phyloP scores from a whole-genome alignment of 1,140 invertebrate species.

The Aporrectodea caliginosa region DNA sequence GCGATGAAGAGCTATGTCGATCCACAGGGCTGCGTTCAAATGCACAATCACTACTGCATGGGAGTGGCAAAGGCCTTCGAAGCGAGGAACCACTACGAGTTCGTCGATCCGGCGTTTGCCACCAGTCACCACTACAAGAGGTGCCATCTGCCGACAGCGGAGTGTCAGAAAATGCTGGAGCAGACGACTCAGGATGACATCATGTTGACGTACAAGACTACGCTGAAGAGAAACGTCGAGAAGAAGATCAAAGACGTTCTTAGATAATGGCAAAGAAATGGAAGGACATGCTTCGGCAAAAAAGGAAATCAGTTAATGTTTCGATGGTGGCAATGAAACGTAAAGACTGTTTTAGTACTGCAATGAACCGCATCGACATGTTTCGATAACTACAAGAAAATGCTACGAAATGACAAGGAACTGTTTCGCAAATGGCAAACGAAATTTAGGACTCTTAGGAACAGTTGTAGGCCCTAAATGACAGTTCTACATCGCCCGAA shows the following conservation, averaged over 20 bases:
- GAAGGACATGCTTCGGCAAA: too few species aligned
- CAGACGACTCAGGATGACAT: background rate
- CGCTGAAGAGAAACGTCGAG: background rate
- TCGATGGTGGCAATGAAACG: too few species aligned
- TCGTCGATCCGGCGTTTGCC: conserved; percentile 4
- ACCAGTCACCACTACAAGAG: conserved; percentile 30
- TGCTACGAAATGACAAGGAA: too few species aligned
- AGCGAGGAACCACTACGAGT: background rate
- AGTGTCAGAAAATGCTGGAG: conserved; percentile 10
- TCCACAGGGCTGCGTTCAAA: conserved; percentile 18
- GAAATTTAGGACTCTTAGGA: too few species aligned
- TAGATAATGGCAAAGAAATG: too few species aligned
- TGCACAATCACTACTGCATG: conserved; percentile 34
- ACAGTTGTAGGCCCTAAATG: too few species aligned
- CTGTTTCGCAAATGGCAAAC: too few species aligned
- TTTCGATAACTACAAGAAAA: too few species aligned
- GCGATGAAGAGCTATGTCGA: conserved; percentile 26
- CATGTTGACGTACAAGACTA: background rate
- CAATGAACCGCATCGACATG: too few species aligned
- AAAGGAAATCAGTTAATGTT: too few species aligned
- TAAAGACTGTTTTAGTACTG: too few species aligned
- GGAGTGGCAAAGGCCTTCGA: background rate
- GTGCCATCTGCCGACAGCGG: conserved; percentile 15
- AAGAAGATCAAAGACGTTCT: background rate
- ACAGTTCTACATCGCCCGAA: too few species aligned